These are phyloP conservation scores for Agraylea sexmaculata DNA, from an alignment of 1,140 invertebrate genomes.

Conservation along the genomic window DNA sequence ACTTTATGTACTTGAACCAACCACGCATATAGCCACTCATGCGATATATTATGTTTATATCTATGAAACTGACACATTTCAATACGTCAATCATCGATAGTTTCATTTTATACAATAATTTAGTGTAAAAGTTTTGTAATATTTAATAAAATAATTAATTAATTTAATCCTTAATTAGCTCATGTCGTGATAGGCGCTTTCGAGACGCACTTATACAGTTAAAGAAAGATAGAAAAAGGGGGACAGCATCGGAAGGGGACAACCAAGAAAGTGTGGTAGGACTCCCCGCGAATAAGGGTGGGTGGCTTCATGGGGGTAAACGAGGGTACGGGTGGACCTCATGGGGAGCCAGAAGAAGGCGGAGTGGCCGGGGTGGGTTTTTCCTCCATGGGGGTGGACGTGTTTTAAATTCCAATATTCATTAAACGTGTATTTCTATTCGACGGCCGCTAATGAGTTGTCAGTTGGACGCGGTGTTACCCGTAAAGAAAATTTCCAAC, in stretches of 20 bases:
- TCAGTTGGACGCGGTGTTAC: constrained; percentile 20
- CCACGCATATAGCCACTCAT: no score
- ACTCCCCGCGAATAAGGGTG: constrained; percentile 13
- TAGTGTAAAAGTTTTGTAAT: no score
- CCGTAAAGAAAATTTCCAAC: no score
- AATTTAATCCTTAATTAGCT: no score
- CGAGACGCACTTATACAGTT: constrained; percentile 22
- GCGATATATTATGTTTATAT: no score
- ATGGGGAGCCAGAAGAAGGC: constrained; percentile 1
- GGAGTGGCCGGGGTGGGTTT: constrained; percentile 7
- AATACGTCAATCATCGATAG: no score
- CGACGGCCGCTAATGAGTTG: constrained; percentile 23
- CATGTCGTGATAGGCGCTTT: constrained; percentile 10
- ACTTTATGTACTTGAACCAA: no score
- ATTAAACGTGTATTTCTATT: constrained; percentile 24
- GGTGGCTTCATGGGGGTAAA: constrained; percentile 6
- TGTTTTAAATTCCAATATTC: constrained; percentile 24
- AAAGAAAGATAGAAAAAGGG: constrained; percentile 24
- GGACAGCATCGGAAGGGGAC: constrained; percentile 23
- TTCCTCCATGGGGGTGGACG: constrained; percentile 22
- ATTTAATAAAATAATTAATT: no score
- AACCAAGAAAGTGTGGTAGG: constrained; percentile 21
- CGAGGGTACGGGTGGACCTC: constrained; percentile 12
- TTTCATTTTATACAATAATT: no score
- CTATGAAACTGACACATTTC: no score